Evolutionary conservation across 2,888 invertebrate genomes (phyloP), one percentile per base, ranked within the genome.

Genomic region (Eristalinus sepulchralis): DNA sequence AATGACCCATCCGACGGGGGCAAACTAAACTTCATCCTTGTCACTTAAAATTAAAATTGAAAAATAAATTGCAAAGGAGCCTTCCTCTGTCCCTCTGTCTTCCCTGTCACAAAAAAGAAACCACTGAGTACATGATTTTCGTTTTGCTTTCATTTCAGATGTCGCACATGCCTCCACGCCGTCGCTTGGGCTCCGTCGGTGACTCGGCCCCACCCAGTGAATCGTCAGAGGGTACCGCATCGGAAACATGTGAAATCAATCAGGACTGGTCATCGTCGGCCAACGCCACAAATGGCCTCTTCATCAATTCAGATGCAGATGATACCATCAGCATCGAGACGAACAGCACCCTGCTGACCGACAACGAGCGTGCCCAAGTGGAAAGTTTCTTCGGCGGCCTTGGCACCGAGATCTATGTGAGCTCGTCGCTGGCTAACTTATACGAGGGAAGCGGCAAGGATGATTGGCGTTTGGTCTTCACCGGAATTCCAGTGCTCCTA

Each of bases 401-500:
- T 83, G 96, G 96, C 91, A 96, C 97, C 0, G 95, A 96, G 92
- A 95, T 97, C 53, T 96, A 94, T 91, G 97, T 97, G 3, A 95
- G 96, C 90, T 94, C 95, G 87, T 96, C 96, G 9, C 91, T 97
- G 90, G 96, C 96, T 60, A 96, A 96, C 91, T 92, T 96, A 59
- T 96, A 96, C 91, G 94, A 94, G 83, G 95, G 95, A 89, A 94
- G 93, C 75, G 93, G 94, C 24, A 93, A 93, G 73, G 93, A 94
- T 86, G 94, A 94, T 68, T 97, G 97, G 97, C 94, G 95, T 88
- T 93, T 97, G 66, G 94, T 95, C 83, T 95, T 95, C 91, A 96
- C 96, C 0, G 97, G 97, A 17, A 95, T 97, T 72, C 97, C 97
- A 0, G 95, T 97, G 3, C 94, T 97, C 11, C 93, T 97, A 6